Conservation (phyloP, 1,140 invertebrate genomes). For the Paracyclopina nana region DNA sequence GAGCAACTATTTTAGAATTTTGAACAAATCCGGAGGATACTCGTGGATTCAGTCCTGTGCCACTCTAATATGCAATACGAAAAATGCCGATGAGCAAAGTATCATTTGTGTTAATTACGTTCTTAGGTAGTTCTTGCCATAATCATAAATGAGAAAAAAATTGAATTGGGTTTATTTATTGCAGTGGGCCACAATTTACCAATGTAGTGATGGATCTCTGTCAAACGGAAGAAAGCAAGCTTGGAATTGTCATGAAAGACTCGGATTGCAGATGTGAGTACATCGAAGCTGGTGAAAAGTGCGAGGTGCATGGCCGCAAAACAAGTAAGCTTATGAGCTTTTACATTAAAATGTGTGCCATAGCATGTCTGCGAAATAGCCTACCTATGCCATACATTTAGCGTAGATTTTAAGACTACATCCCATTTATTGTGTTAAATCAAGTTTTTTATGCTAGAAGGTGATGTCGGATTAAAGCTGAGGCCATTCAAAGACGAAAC, state of each 20-base stretch:
- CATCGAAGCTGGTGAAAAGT: neutral
- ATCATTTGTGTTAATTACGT: constrained; percentile 92
- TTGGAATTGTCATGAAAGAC: too few relatives aligned
- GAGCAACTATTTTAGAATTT: constrained; percentile 81
- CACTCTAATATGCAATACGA: constrained; percentile 81
- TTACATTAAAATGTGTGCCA: neutral
- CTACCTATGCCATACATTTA: neutral
- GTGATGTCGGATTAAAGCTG: too few relatives aligned
- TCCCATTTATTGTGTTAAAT: too few relatives aligned
- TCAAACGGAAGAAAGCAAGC: too few relatives aligned
- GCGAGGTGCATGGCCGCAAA: neutral
- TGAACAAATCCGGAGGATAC: constrained; percentile 86
- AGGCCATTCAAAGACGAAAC: neutral
- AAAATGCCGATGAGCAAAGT: constrained; percentile 85
- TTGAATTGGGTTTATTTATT: neutral
- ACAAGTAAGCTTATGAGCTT: neutral
- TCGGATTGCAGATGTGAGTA: too few relatives aligned
- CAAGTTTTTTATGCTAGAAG: too few relatives aligned
- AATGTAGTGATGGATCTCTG: neutral
- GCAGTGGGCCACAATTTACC: neutral
- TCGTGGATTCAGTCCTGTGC: constrained; percentile 92
- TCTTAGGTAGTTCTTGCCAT: constrained; percentile 43
- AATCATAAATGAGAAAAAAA: neutral
- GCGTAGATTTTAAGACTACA: neutral
- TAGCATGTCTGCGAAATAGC: neutral